Conservation (phyloP, 2,888 invertebrate genomes). For the Leucophenga maculata region DNA sequence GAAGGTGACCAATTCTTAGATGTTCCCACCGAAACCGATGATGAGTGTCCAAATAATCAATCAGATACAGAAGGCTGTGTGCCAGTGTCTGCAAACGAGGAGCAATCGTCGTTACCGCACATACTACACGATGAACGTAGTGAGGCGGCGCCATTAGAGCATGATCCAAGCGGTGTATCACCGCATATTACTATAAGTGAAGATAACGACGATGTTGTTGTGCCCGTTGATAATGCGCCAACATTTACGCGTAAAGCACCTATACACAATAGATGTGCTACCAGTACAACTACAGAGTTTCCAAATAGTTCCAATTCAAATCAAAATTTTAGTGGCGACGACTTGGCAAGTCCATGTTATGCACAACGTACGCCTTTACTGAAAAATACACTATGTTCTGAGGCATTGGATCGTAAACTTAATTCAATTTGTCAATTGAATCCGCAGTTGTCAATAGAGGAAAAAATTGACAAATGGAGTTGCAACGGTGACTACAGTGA, state of each 20-base stretch:
- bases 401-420: conserved; percentile 65
- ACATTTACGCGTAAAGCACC: conserved; percentile 22
- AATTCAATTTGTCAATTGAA: conserved; percentile 58
- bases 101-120: too few relatives aligned
- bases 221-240: not conserved
- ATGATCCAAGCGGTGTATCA: not conserved
- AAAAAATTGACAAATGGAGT: conserved; percentile 65
- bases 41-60: not conserved
- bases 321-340: conserved; percentile 55
- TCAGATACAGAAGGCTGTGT: not conserved
- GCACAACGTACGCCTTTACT: conserved; percentile 54
- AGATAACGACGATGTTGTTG: conserved; percentile 33
- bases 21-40: not conserved
- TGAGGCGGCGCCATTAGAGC: not conserved
- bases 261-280: not conserved
- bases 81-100: not conserved
- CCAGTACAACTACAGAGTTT: conserved; percentile 69
- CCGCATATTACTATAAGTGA: too few relatives aligned
- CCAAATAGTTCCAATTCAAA: conserved; percentile 69
- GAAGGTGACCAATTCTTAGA: not conserved
- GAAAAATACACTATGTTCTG: conserved; percentile 65
- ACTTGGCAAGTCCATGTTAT: conserved; percentile 30
- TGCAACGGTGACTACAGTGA: conserved; percentile 60
- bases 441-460: conserved; percentile 63
- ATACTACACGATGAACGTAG: too few relatives aligned